Evolutionary conservation across 2,888 invertebrate genomes (phyloP).

Genomic region (Myathropa florea): DNA sequence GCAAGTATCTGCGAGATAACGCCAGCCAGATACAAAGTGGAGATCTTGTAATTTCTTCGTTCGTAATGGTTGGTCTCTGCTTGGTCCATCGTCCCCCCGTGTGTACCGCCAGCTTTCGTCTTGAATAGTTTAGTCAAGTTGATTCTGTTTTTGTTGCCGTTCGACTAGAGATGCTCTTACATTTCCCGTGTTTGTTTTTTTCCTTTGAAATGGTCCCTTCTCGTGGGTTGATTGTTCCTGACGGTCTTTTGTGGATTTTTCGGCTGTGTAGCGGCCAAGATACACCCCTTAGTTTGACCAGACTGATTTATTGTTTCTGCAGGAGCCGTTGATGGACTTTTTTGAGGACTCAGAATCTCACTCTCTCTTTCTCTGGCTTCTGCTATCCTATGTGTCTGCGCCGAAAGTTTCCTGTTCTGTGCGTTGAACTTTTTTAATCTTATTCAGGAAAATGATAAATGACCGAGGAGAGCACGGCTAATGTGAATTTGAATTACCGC

Average conservation of each 20-base stretch:
- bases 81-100: background rate
- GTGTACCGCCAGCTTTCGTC: conserved; percentile 10
- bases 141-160: conserved; percentile 18
- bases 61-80: background rate
- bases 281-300: conserved; percentile 46
- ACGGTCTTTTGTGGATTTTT: conserved; percentile 37
- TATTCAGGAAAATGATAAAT: conserved; percentile 63
- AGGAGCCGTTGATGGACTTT: conserved; percentile 59
- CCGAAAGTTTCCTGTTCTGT: background rate
- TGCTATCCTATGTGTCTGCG: background rate
- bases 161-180: background rate
- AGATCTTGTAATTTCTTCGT: conserved; percentile 39
- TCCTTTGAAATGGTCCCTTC: background rate
- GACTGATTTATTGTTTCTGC: conserved; percentile 70
- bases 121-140: conserved; percentile 52
- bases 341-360: conserved; percentile 41
- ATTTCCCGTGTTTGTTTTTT: background rate
- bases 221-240: conserved; percentile 2
- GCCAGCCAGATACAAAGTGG: conserved; percentile 16
- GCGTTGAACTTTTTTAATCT: conserved; percentile 53
- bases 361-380: conserved; percentile 25
- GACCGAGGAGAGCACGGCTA: conserved; percentile 54
- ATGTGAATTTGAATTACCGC: conserved; percentile 69
- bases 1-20: conserved; percentile 49
- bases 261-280: background rate